Evolutionary conservation across 2,797 vertebrate genomes (phyloP).

Genomic region (Borostomias antarcticus): DNA sequence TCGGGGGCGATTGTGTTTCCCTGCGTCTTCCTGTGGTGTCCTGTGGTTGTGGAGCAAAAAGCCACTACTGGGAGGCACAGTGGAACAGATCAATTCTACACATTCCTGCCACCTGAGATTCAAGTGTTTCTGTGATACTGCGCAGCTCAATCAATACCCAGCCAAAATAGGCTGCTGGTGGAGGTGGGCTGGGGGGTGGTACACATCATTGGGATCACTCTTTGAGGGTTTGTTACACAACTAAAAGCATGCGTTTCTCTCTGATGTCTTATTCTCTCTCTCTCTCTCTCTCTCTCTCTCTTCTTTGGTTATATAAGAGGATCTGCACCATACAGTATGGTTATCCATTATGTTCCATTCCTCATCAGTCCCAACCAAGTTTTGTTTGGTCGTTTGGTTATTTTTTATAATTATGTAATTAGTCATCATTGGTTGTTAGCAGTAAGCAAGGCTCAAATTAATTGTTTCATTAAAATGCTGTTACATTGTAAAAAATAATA

Average conservation of each 20-base stretch:
- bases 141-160: slow-evolving; percentile 84
- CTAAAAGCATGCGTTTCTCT: slow-evolving; percentile 56
- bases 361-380: neutral
- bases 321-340: neutral
- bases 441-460: slow-evolving; percentile 25
- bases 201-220: slow-evolving; percentile 69
- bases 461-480: slow-evolving; percentile 28
- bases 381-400: slow-evolving; percentile 8
- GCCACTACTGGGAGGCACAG: slow-evolving; percentile 76
- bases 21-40: slow-evolving; percentile 67
- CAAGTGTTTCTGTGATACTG: slow-evolving; percentile 85
- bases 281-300: neutral
- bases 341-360: slow-evolving; percentile 7
- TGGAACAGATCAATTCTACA: slow-evolving; percentile 84
- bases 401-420: slow-evolving; percentile 34
- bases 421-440: slow-evolving; percentile 23
- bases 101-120: slow-evolving; percentile 88
- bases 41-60: slow-evolving; percentile 76
- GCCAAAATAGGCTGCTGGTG: slow-evolving; percentile 53
- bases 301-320: slow-evolving; percentile 40
- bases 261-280: slow-evolving; percentile 4
- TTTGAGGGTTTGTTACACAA: slow-evolving; percentile 65
- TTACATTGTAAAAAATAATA: slow-evolving; percentile 23
- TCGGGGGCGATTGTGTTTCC: slow-evolving; percentile 66
- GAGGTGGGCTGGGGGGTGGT: slow-evolving; percentile 63